Evolutionary conservation across 2,113 vertebrate species (phyloP), one percentile per base, ranked within the genome.

Genomic region (Chamaetylas fuelleborni): DNA sequence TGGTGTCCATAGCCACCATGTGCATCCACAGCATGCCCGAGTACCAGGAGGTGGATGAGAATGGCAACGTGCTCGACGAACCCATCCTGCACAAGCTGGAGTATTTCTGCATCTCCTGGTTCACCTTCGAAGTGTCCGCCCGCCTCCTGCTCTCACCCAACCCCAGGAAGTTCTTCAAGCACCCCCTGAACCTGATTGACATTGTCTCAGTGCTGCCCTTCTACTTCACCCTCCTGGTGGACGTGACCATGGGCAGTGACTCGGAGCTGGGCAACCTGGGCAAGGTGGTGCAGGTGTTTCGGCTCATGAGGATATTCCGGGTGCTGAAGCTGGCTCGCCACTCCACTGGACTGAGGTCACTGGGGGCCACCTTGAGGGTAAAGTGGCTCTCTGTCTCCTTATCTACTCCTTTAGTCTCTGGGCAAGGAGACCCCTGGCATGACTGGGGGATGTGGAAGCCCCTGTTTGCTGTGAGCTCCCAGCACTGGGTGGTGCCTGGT

Each of bases 11-110:
- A 64, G 97, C 99, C 57, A 98, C 97, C 96, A 99, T 99, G 99
- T 99, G 99, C 95, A 99, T 99, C 94, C 98, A 99, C 97, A 99
- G 99, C 97, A 98, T 99, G 95, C 99, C 99, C 0, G 99, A 99
- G 92, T 98, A 99, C 92, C 99, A 99, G 97, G 95, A 98, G 12
- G 97, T 98, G n/a, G 99, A 99, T 43, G 95, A 98, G 38, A 98
- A 98, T 0, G 98, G 98, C 24, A 98, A 96, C 0, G 36, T 97
- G 95, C 90, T 98, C 0, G 99, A 99, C 9, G 99, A 99, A 64
- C 97, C 98, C 3, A 97, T 98, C 92, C 97, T 98, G 96, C 98
- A 99, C 90, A 98, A 97, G 40, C 97, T 99, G 82, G 99, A 99
- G 96, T 98, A 99, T 76, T 99, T 99, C 97, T 99, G 99, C 97